Evolutionary conservation across 2,113 vertebrate species (phyloP).

Genomic region (Zootoca vivipara): DNA sequence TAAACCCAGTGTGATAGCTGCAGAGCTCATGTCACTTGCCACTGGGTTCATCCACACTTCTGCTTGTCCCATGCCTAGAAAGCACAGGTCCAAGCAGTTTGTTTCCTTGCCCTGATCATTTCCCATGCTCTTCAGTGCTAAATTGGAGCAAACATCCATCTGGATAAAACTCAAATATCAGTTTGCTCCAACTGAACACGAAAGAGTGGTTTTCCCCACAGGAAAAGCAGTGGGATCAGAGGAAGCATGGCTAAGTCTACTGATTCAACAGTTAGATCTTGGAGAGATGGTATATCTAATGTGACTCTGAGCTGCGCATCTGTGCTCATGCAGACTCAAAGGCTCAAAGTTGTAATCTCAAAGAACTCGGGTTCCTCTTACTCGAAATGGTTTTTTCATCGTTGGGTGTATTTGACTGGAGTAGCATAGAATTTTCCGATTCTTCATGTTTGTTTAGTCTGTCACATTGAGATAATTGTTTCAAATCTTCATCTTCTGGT

Average conservation of each 20-base stretch:
- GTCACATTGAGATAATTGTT: not conserved
- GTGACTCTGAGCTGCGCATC: not conserved
- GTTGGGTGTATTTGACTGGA: not conserved
- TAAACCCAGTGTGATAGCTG: no score
- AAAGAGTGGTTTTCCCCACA: no score
- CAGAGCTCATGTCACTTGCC: no score
- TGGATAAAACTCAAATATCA: no score
- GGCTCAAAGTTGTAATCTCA: not conserved
- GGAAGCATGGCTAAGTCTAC: not conserved
- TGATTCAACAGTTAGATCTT: not conserved
- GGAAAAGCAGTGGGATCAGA: no score
- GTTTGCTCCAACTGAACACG: no score
- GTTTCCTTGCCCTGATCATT: no score
- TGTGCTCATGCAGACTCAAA: not conserved
- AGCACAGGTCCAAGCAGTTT: no score
- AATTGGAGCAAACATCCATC: no score
- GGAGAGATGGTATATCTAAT: not conserved
- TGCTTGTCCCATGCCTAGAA: no score
- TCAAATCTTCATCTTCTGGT: not conserved
- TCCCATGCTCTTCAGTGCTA: no score
- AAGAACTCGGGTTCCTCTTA: constrained; percentile 31
- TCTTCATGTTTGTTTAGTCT: not conserved
- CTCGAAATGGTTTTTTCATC: constrained; percentile 17
- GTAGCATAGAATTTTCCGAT: not conserved
- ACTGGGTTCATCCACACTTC: no score